Conservation (phyloP, 2,888 invertebrate species). For the Epistrophella euchroma region DNA sequence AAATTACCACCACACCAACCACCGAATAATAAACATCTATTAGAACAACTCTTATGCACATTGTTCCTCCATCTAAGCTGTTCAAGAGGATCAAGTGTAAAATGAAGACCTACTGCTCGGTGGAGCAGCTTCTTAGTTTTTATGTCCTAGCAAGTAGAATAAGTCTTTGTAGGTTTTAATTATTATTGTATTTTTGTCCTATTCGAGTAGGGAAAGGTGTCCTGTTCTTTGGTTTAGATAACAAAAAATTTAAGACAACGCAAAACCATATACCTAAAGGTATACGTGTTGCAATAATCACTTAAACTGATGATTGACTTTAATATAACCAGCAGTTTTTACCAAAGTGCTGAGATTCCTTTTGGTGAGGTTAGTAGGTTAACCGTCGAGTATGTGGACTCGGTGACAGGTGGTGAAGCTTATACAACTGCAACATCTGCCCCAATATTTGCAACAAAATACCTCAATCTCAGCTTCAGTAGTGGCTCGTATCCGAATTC, state of each 20-base stretch:
- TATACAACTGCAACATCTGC: constrained; percentile 38
- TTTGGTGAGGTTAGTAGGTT: constrained; percentile 66
- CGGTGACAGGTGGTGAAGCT: constrained; percentile 46
- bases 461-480: constrained; percentile 47
- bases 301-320: constrained; percentile 71
- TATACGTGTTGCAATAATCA: constrained; percentile 62
- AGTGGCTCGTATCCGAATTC: constrained; percentile 36
- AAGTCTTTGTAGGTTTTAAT: constrained; percentile 52
- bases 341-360: constrained; percentile 72
- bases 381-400: constrained; percentile 68
- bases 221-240: neutral
- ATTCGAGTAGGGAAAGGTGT: neutral
- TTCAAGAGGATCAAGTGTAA: constrained; percentile 74
- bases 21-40: constrained; percentile 59
- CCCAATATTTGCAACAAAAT: constrained; percentile 47
- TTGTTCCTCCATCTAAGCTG: constrained; percentile 65
- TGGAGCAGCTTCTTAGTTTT: constrained; percentile 48
- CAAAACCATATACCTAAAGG: constrained; percentile 10
- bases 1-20: constrained; percentile 25
- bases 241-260: neutral
- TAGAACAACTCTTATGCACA: constrained; percentile 75
- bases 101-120: constrained; percentile 67
- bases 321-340: constrained; percentile 69
- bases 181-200: neutral
- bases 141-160: constrained; percentile 54